A percentile compares a stretch with the other conserved stretches of the same genome.
These are phyloP conservation scores for Picus viridis DNA, from an alignment of 2,797 vertebrate genomes.

Conservation along the genomic window DNA sequence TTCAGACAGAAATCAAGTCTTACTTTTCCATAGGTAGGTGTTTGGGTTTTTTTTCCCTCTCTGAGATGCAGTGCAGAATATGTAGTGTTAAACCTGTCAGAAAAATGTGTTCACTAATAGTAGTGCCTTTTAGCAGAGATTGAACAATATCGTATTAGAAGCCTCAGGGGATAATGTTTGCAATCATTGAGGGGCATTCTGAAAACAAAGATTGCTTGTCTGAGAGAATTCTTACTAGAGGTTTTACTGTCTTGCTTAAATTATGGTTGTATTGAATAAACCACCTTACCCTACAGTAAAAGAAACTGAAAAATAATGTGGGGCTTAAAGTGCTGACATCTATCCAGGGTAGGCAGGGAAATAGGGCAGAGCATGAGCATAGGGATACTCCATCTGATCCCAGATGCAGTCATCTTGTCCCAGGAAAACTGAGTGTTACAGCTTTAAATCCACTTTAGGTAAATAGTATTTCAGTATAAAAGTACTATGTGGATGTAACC, in stretches of 20 bases:
- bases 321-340: constrained; percentile 21
- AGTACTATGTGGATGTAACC: background rate
- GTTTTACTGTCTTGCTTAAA: constrained; percentile 43
- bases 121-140: constrained; percentile 11
- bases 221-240: background rate
- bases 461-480: background rate
- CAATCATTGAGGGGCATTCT: background rate
- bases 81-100: background rate
- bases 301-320: constrained; percentile 37
- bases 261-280: constrained; percentile 43
- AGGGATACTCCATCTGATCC: background rate
- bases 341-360: background rate
- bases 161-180: background rate
- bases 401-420: background rate
- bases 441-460: background rate
- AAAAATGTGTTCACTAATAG: background rate
- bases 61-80: constrained; percentile 40
- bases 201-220: constrained; percentile 25
- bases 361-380: background rate
- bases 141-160: background rate
- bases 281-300: constrained; percentile 42
- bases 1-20: constrained; percentile 2
- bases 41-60: background rate
- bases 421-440: background rate
- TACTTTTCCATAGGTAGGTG: background rate